Conservation (phyloP, 2,888 invertebrate species). For the Sicus ferrugineus region DNA sequence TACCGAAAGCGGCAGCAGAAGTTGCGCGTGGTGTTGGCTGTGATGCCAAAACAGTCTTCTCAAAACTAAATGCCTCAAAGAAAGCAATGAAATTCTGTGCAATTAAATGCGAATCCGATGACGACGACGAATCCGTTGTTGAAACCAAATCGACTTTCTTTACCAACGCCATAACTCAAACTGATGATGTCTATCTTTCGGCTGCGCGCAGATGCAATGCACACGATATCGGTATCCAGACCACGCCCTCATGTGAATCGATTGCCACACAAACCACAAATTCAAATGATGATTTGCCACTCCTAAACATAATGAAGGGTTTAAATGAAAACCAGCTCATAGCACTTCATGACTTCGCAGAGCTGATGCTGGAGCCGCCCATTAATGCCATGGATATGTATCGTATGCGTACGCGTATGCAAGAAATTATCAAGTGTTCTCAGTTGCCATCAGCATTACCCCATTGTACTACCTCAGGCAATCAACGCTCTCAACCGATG, state of each 20-base stretch:
- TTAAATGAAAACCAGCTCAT: slow-evolving; percentile 46
- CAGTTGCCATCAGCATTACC: slow-evolving; percentile 39
- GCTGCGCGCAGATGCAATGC: slow-evolving; percentile 23
- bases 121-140: slow-evolving; percentile 31
- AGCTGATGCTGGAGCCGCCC: slow-evolving; percentile 40
- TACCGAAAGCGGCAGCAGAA: slow-evolving; percentile 36
- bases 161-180: slow-evolving; percentile 44
- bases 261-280: slow-evolving; percentile 28
- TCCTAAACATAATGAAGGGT: slow-evolving; percentile 40
- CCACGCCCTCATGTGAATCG: slow-evolving; percentile 18
- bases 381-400: slow-evolving; percentile 41
- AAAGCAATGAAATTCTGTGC: slow-evolving; percentile 38
- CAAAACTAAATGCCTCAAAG: slow-evolving; percentile 39
- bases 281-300: slow-evolving; percentile 40
- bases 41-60: slow-evolving; percentile 36
- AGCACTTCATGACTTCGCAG: slow-evolving; percentile 44
- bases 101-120: slow-evolving; percentile 31
- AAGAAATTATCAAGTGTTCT: slow-evolving; percentile 45
- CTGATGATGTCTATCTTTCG: slow-evolving; percentile 39
- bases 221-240: slow-evolving; percentile 39
- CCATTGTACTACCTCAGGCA: not conserved
- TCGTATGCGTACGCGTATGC: slow-evolving; percentile 39
- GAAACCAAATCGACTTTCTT: slow-evolving; percentile 39
- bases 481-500: not conserved
- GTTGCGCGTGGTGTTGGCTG: slow-evolving; percentile 41